phyloP scores from a whole-genome alignment of 2,888 invertebrate species.

The Sesia bembeciformis region DNA sequence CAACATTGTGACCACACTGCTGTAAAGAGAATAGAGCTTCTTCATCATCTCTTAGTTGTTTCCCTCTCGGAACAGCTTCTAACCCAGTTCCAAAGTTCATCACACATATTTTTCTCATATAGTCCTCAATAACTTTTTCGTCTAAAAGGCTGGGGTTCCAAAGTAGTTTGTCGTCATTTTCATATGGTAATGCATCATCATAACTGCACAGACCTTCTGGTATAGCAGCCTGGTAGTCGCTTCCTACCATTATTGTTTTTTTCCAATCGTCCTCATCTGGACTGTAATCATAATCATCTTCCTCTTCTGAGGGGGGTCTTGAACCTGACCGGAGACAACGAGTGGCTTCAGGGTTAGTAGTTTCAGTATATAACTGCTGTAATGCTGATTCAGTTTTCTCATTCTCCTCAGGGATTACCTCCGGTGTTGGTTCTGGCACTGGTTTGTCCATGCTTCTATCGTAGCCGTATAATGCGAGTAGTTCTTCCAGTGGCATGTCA shows the following conservation, averaged over 20 bases:
- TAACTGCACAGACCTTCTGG: constrained; percentile 94
- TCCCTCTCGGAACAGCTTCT: constrained; percentile 79
- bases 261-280: constrained; percentile 92
- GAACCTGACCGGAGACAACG: constrained; percentile 76
- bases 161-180: constrained; percentile 94
- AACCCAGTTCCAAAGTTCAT: constrained; percentile 58
- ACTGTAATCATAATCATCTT: constrained; percentile 87
- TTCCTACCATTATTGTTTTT: constrained; percentile 96
- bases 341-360: constrained; percentile 55
- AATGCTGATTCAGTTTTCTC: constrained; percentile 67
- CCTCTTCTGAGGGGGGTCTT: constrained; percentile 85
- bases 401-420: constrained; percentile 47
- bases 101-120: constrained; percentile 78
- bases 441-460: constrained; percentile 64
- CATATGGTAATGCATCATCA: constrained; percentile 94
- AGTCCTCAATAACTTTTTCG: constrained; percentile 84
- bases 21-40: constrained; percentile 92
- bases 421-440: constrained; percentile 37
- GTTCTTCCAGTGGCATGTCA: constrained; percentile 96
- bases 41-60: constrained; percentile 89
- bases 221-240: constrained; percentile 93
- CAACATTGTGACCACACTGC: constrained; percentile 96
- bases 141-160: constrained; percentile 91
- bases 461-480: constrained; percentile 92
- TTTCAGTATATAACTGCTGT: constrained; percentile 56